Percentiles rank a stretch among this genome's conserved stretches.
Conservation (phyloP, 2,113 vertebrate genomes). For the Apteryx mantelli region DNA sequence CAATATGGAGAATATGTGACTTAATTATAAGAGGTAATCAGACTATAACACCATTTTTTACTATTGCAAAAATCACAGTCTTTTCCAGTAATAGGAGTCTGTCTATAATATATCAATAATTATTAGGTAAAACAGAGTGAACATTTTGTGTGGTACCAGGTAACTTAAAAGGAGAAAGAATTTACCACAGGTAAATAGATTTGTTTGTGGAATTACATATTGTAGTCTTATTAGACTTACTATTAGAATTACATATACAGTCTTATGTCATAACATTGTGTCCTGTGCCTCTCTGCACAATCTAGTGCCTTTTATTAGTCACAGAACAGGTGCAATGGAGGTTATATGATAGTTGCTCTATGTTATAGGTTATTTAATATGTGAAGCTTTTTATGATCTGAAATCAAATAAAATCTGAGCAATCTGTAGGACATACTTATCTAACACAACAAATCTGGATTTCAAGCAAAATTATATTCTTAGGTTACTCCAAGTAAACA, state of each 20-base stretch:
- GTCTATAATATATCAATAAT: neutral
- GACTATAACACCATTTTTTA: accelerated
- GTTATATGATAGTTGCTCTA: neutral
- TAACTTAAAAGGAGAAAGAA: neutral
- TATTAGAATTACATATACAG: neutral
- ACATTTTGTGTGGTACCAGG: accelerated
- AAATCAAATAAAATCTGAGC: neutral
- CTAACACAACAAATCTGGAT: neutral
- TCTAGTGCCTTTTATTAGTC: neutral
- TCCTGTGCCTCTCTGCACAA: neutral
- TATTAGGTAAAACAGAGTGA: too few species aligned
- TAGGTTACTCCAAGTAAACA: neutral
- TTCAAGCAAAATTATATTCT: neutral
- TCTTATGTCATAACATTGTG: accelerated
- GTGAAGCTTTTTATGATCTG: neutral
- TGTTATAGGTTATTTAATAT: neutral
- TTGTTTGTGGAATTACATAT: neutral
- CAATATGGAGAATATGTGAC: neutral
- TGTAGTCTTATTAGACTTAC: neutral
- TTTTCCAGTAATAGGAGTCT: neutral
- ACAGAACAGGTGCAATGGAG: neutral
- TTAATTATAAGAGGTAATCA: too few species aligned
- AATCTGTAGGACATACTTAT: neutral
- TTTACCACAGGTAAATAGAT: accelerated
- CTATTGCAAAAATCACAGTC: neutral